These are phyloP conservation scores for Eulemur coronatus DNA, from an alignment of 2,797 vertebrate genomes.

Conservation along the genomic window DNA sequence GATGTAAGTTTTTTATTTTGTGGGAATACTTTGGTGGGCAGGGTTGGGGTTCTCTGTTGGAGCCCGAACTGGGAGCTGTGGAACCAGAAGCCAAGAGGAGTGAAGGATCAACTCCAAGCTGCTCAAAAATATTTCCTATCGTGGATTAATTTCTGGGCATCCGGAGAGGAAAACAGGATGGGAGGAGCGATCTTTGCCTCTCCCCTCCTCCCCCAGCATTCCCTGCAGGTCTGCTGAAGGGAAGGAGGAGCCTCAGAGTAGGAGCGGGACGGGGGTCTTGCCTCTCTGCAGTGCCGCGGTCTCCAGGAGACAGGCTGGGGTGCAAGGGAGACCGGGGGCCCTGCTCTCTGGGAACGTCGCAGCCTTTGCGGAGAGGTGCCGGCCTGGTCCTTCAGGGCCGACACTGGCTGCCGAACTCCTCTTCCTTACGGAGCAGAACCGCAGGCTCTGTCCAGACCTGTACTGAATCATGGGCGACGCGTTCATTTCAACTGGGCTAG, in stretches of 20 bases:
- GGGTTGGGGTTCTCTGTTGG: not conserved
- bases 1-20: not conserved
- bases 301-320: not conserved
- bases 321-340: not conserved
- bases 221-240: not conserved
- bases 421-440: not conserved
- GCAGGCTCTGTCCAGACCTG: not conserved
- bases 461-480: not conserved
- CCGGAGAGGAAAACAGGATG: fast-evolving
- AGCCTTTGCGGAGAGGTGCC: not conserved
- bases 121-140: fast-evolving
- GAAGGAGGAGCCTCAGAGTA: not conserved
- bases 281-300: too few relatives aligned
- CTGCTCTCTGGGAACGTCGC: too few relatives aligned
- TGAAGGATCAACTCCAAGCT: not conserved
- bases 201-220: too few relatives aligned
- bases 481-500: too few relatives aligned
- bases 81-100: too few relatives aligned
- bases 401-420: too few relatives aligned
- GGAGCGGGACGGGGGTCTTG: not conserved
- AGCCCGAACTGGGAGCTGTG: not conserved
- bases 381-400: not conserved
- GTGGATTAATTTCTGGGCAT: not conserved
- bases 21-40: not conserved
- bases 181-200: fast-evolving